Evolutionary conservation across 1,140 invertebrate genomes (phyloP).

Genomic region (Drosophila pectinifera): DNA sequence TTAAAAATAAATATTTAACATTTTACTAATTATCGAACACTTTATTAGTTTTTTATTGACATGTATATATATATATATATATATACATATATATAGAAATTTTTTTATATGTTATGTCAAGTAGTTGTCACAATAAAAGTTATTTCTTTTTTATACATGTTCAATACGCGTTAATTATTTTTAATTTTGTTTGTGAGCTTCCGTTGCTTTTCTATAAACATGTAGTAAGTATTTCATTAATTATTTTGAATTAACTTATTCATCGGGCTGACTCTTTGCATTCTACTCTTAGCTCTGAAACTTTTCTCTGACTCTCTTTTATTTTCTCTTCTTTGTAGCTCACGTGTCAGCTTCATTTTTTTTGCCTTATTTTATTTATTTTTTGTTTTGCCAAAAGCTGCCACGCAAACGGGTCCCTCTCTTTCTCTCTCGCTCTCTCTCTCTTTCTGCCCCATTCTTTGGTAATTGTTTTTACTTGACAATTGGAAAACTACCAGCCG

Average conservation of each 20-base stretch:
- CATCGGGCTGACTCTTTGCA: neutral
- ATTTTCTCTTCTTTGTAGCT: constrained; percentile 25
- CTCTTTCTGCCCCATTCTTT: constrained; percentile 20
- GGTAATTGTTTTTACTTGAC: constrained; percentile 52
- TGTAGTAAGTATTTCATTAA: neutral
- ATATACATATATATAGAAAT: too few species aligned
- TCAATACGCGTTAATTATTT: too few species aligned
- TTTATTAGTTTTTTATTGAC: neutral
- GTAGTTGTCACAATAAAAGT: neutral
- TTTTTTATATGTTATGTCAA: neutral
- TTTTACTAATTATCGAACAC: neutral
- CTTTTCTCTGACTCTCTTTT: neutral
- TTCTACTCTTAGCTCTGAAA: neutral
- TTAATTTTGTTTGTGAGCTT: neutral
- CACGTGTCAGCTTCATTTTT: constrained; percentile 51
- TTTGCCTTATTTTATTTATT: constrained; percentile 9
- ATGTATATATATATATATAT: too few species aligned
- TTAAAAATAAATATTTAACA: neutral
- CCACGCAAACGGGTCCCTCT: constrained; percentile 50
- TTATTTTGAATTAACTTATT: constrained; percentile 3
- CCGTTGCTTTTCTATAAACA: neutral
- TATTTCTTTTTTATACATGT: too few species aligned
- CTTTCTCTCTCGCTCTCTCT: constrained; percentile 8
- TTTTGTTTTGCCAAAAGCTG: constrained; percentile 56
- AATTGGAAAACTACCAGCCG: constrained; percentile 61